A percentile compares a stretch with the other conserved stretches of the same genome.
Evolutionary conservation across 2,888 invertebrate genomes (phyloP).

Genomic region (Strigamia crassipes): DNA sequence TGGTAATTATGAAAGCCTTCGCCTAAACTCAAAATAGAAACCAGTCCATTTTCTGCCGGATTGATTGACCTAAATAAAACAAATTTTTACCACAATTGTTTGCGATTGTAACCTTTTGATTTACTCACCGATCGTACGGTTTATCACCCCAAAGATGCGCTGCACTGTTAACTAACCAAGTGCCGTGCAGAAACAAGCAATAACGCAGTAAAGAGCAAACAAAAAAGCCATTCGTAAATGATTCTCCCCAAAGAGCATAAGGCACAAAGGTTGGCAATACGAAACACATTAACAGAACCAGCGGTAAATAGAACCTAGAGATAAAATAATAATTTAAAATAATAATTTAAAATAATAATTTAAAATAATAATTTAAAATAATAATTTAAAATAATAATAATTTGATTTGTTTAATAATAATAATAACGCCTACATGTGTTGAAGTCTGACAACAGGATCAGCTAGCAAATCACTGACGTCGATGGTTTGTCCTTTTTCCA

Average conservation of each 20-base stretch:
- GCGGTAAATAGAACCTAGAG: constrained; percentile 8
- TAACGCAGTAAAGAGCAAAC: constrained; percentile 59
- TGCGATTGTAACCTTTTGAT: too few species aligned
- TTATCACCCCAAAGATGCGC: constrained; percentile 61
- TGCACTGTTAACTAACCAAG: constrained; percentile 62
- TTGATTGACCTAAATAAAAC: constrained; percentile 51
- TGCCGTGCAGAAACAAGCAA: constrained; percentile 59
- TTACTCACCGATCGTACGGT: constrained; percentile 58
- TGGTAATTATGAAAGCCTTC: constrained; percentile 96
- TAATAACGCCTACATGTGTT: constrained; percentile 72
- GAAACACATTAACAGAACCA: constrained; percentile 38
- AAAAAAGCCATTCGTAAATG: constrained; percentile 56
- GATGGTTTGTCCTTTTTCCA: constrained; percentile 79
- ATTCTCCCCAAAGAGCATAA: constrained; percentile 16
- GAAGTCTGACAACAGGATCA: constrained; percentile 84
- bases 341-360: too few species aligned
- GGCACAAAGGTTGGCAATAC: constrained; percentile 14
- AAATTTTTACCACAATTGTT: not conserved
- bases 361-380: not conserved
- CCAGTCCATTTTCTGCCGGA: constrained; percentile 54
- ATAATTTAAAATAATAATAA: too few species aligned
- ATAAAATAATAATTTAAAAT: not conserved
- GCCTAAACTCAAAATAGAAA: constrained; percentile 68
- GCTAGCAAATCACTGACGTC: constrained; percentile 80
- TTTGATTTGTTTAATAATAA: not conserved